Evolutionary conservation across 2,797 vertebrate species (phyloP), one percentile per base, ranked within the genome.

Genomic region (Lithobates sylvaticus): DNA sequence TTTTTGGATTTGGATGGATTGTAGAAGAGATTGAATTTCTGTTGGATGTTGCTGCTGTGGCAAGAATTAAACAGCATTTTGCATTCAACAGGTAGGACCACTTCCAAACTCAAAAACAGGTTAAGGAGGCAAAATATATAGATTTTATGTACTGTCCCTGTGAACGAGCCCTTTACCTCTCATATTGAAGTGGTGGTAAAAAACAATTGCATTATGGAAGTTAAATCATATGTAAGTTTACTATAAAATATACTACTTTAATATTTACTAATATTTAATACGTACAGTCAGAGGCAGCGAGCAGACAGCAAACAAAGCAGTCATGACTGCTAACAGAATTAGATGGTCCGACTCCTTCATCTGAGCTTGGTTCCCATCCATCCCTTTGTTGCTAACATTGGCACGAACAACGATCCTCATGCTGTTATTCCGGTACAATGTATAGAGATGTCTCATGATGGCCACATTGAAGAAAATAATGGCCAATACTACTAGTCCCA

Each of bases 251-350:
- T 23, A 23, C 54, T 23, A 18, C 3, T 61, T 21, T 61, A 61
- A 23, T 23, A 9, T 61, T 58, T 18, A 58, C 18, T 58, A 1
- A 0, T 16, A 50, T 15, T n/a, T n/a, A n/a, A 61, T 80, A 94
- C 97, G 98, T 93, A 99, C 97, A 90, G 97, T 95, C 34, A 99
- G 89, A 0, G 98, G 98, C 98, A 99, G 90, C 97, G 79, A 88
- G 97, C 98, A 99, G 90, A 97, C 79, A 88, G 97, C 92, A 93
- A 98, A 99, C 90, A 96, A 95, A 67, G 93, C 92, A 0, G 97
- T 98, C 97, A 97, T 98, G 92, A 99, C 92, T 68, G 95, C 95
- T 86, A 99, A 91, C 70, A 98, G 90, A 78, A 97, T 89, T 7
- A 99, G 95, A 88, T 97, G 96, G 3, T 98, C 96, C 88, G 97